phyloP scores from a whole-genome alignment of 2,797 vertebrate genomes.

The Lycodopsis pacificus region DNA sequence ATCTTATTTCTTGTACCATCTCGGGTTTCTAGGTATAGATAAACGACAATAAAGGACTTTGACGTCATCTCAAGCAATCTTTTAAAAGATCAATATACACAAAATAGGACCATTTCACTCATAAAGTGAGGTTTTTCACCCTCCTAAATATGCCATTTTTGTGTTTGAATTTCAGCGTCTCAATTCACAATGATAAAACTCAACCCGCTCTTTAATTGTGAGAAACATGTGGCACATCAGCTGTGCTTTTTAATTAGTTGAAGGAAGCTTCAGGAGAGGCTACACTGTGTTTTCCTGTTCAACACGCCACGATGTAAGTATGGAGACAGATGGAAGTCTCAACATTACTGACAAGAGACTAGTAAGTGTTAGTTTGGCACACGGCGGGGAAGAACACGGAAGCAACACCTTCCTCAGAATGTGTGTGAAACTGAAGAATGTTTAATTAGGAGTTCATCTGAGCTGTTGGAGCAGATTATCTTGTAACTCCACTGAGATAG shows the following conservation, averaged over 20 bases:
- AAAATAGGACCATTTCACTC: neutral
- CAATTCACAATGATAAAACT: neutral
- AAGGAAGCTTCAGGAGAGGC: conserved; percentile 17
- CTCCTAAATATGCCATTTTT: neutral
- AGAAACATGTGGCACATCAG: neutral
- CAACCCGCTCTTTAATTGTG: neutral
- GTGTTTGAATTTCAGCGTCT: neutral
- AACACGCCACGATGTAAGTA: conserved; percentile 34
- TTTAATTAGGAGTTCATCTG: conserved; percentile 68
- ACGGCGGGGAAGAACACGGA: conserved; percentile 51
- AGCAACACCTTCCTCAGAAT: conserved; percentile 70
- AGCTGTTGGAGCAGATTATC: conserved; percentile 54
- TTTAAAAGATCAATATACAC: neutral
- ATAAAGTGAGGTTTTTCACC: neutral
- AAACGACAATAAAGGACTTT: neutral
- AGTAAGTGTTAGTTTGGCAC: conserved; percentile 71
- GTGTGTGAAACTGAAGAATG: conserved; percentile 64
- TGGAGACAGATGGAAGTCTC: conserved; percentile 75
- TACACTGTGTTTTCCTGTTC: conserved; percentile 33
- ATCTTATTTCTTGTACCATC: neutral
- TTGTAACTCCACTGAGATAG: conserved; percentile 33
- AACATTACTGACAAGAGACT: conserved; percentile 62
- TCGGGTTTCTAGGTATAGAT: neutral
- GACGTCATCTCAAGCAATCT: neutral
- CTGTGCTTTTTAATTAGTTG: conserved; percentile 5